Evolutionary conservation across 1,140 invertebrate species (phyloP).

Genomic region (Orussus abietinus): DNA sequence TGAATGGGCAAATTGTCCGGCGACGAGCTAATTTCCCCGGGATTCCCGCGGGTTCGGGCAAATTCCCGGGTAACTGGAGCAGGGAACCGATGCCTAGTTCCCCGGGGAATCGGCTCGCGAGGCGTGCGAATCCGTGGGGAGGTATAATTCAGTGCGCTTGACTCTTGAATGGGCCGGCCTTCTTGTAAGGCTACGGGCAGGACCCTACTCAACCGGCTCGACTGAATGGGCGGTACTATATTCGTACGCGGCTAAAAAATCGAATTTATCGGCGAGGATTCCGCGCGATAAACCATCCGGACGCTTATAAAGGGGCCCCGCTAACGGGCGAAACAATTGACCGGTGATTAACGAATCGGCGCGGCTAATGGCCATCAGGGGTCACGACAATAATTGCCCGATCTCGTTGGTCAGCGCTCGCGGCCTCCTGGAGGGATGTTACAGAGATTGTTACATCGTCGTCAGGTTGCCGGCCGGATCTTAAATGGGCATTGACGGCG

Average conservation of each 20-base stretch:
- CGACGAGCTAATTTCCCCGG: too few relatives aligned
- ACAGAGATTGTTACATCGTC: constrained; percentile 8
- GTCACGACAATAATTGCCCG: constrained; percentile 23
- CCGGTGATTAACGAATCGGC: constrained; percentile 21
- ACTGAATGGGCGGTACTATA: constrained; percentile 35
- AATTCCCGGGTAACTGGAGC: constrained; percentile 16
- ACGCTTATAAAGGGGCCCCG: constrained; percentile 1
- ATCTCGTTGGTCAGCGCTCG: constrained; percentile 2
- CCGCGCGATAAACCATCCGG: constrained; percentile 26
- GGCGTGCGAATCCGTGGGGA: constrained; percentile 25
- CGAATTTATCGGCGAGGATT: constrained; percentile 36
- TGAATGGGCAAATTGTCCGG: too few relatives aligned
- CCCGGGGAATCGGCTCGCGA: too few relatives aligned
- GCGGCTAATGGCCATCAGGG: neutral
- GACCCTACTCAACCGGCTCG: constrained; percentile 17
- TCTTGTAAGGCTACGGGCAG: constrained; percentile 25
- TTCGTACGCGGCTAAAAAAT: constrained; percentile 32
- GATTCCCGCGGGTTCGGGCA: constrained; percentile 16
- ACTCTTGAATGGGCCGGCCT: constrained; percentile 34
- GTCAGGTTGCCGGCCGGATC: constrained; percentile 1
- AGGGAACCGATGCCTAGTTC: too few relatives aligned
- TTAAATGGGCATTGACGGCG: constrained; percentile 22
- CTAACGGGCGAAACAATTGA: constrained; percentile 19
- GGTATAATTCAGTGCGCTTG: constrained; percentile 34
- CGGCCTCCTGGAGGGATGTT: constrained; percentile 9